Evolutionary conservation across 1,140 invertebrate genomes (phyloP).

Genomic region (Periplaneta americana): DNA sequence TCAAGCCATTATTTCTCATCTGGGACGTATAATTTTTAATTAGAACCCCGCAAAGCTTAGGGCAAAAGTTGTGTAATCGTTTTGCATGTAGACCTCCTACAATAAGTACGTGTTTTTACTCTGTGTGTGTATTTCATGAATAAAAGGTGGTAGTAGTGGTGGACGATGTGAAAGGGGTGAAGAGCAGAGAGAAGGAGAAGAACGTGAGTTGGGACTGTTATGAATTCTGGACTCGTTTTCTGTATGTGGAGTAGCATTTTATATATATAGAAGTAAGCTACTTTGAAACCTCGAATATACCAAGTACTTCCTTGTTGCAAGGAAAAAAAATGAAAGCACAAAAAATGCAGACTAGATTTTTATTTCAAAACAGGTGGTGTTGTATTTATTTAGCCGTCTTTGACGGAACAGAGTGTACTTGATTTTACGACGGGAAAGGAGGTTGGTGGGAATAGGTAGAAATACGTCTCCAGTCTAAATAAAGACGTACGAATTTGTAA

Average conservation of each 20-base stretch:
- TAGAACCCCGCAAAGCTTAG: neutral
- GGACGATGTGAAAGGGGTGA: neutral
- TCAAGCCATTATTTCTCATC: neutral
- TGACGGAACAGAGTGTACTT: no score
- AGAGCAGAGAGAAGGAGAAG: neutral
- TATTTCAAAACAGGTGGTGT: neutral
- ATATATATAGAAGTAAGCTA: neutral
- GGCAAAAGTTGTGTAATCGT: neutral
- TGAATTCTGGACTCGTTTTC: neutral
- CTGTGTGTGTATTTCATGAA: neutral
- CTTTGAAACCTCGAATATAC: neutral
- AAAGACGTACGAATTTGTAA: no score
- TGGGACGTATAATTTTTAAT: neutral
- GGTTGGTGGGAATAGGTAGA: no score
- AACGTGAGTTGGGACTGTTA: neutral
- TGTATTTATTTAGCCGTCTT: neutral
- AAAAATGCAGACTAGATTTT: neutral
- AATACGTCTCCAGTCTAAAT: no score
- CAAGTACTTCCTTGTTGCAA: neutral
- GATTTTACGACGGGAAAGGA: no score
- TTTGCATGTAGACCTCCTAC: neutral
- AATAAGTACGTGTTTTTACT: neutral
- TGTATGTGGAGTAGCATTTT: neutral
- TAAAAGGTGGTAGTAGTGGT: neutral
- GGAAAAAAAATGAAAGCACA: neutral